A percentile compares a stretch with the other conserved stretches of the same genome.
These are phyloP conservation scores for Auanema freiburgensis DNA, from an alignment of 2,888 invertebrate genomes.

Conservation along the genomic window DNA sequence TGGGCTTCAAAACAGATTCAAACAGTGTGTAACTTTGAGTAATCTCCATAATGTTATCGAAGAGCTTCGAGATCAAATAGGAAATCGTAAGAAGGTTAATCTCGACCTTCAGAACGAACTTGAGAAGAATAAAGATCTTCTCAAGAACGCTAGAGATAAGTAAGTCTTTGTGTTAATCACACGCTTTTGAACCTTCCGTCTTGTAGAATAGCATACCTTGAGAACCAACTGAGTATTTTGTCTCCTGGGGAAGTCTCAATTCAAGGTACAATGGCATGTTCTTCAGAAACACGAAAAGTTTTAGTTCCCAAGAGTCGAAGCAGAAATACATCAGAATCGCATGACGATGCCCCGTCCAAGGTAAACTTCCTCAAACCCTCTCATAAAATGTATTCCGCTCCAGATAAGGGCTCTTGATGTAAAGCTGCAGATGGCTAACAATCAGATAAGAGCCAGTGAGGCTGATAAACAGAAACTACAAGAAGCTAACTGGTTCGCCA, in stretches of 20 bases:
- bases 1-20: not conserved
- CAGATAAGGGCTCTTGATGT: constrained; percentile 30
- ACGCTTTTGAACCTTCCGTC: not conserved
- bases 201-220: constrained; percentile 28
- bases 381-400: constrained; percentile 2
- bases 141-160: constrained; percentile 45
- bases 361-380: not conserved
- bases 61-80: constrained; percentile 34
- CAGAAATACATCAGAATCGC: constrained; percentile 22
- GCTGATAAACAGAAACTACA: constrained; percentile 39
- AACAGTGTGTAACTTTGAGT: constrained; percentile 12
- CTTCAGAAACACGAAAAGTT: not conserved
- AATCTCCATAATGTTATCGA: constrained; percentile 44
- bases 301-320: constrained; percentile 21
- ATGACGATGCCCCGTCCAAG: constrained; percentile 12
- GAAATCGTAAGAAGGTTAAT: constrained; percentile 21
- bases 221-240: constrained; percentile 29
- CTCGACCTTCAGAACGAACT: constrained; percentile 26
- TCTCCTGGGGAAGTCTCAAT: constrained; percentile 24
- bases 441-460: constrained; percentile 27
- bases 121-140: constrained; percentile 33
- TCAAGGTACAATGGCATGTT: not conserved
- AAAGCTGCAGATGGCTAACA: constrained; percentile 31
- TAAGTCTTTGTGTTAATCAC: not conserved
- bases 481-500: constrained; percentile 40